phyloP scores from a whole-genome alignment of 1,140 invertebrate genomes.

The Holcopasites calliopsidis region DNA sequence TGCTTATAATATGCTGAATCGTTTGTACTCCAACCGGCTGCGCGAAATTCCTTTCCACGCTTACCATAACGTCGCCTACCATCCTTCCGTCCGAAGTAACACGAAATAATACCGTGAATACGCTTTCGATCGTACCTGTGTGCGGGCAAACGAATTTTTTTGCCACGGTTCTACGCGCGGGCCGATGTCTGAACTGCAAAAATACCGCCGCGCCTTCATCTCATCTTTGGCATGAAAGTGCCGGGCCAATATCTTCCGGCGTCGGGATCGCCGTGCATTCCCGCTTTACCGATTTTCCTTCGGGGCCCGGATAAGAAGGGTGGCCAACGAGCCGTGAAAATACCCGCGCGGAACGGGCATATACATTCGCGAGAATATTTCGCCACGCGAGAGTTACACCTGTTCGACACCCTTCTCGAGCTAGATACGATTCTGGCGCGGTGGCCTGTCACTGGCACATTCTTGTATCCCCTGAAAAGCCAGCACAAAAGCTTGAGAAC shows the following conservation, averaged over 20 bases:
- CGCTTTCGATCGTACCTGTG: too few species aligned
- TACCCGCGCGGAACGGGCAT: constrained; percentile 40
- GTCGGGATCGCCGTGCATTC: constrained; percentile 33
- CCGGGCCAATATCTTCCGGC: constrained; percentile 46
- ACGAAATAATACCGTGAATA: neutral
- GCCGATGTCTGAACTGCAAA: neutral
- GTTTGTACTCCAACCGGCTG: neutral
- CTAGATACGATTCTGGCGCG: constrained; percentile 12
- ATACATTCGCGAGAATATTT: constrained; percentile 57
- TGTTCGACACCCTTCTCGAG: constrained; percentile 36
- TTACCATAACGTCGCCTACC: constrained; percentile 10
- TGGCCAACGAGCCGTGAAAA: constrained; percentile 52
- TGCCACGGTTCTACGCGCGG: too few species aligned
- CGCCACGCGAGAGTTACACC: constrained; percentile 25
- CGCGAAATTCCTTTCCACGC: neutral
- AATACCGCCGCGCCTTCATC: neutral
- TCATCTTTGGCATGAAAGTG: constrained; percentile 4
- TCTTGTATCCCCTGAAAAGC: constrained; percentile 29
- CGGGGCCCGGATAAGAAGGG: constrained; percentile 35
- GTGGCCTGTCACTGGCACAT: neutral
- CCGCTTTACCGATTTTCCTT: constrained; percentile 34
- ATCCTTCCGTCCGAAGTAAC: neutral
- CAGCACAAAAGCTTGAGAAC: constrained; percentile 26
- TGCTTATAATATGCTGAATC: neutral
- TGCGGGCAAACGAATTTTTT: too few species aligned